Base-by-base conservation (phyloP, 2,113 vertebrate species). In the Cyanoderma ruficeps region DNA sequence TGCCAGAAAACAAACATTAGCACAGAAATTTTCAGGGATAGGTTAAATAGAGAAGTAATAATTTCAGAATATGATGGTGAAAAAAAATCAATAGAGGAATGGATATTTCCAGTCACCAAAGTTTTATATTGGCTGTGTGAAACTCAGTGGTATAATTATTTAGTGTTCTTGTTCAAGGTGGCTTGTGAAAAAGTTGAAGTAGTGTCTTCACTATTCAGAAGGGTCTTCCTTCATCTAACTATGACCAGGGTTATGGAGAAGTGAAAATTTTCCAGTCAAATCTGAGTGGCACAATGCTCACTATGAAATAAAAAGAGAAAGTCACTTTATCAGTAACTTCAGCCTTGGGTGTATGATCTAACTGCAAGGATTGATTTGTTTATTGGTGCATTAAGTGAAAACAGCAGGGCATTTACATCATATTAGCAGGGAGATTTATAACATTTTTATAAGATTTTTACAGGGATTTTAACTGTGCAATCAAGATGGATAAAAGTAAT, bases 401-500 rank as follows among this genome's bases (percentile, higher is more conserved):
- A 52, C 46, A 50, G 16, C 3, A 0, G 23, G 20, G 23, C 56
- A 65, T 41, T 79, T 80, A 13, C 3, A 1, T 24, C 7, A 1
- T 44, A 60, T 70, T 39, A 68, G 21, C 27, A 63, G 33, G 33
- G 44, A 82, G 20, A 83, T 61, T 67, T 65, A 37, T 65, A 68
- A 46, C 13, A 31, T 46, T 49, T n/a, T n/a, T n/a, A n/a, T n/a
- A n/a, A 74, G 23, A 60, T 89, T 95, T 89, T 76, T 59, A 84
- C 1, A 1, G 30, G 41, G 27, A 24, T 24, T 78, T 68, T 50
- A 56, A 81, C 52, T 52, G 25, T 77, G 42, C 13, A 53, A 63
- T 78, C 81, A 85, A 70, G 81, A 80, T 5, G 46, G 68, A 61
- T 76, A 78, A 83, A 92, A 95, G 23, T 84, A 86, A 97, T 86